Evolutionary conservation across 92 coral and sea anemone genomes (phyloP), one percentile per base, ranked within the genome.

Genomic region (Palythoa heliodiscus): DNA sequence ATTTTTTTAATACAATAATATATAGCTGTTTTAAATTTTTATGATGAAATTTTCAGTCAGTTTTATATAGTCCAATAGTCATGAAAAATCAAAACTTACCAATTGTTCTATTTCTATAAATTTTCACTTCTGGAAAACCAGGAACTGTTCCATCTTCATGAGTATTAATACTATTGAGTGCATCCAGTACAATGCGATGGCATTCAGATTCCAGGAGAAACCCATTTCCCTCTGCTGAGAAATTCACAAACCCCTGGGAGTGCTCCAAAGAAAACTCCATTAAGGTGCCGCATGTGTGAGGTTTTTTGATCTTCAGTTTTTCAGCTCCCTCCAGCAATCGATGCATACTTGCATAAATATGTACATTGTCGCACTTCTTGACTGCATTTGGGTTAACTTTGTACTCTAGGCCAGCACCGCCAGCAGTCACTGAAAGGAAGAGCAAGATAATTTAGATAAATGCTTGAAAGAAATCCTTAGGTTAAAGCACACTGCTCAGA

Each of bases 321-420:
- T 97, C 97, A 2, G 99, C 99, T 24, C 99, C 99, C 40, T 70
- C 89, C 7, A 93, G 87, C 78, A 97, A 90, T 3, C 99, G 89
- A 47, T 87, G 91, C 52, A 91, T 87, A 20, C 88, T 82, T 57
- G 97, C 99, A 72, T 89, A 90, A 29, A 97, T 69, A 83, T 97
- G 98, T 52, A 97, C 91, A 25, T 94, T 94, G 90, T 95, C 98
- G 48, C 98, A 92, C 86, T 93, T 90, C 84, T 95, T 94, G 55
- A 94, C 89, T 20, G 90, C 87, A 58, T 93, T 95, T 68, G 92
- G 88, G 23, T 91, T 94, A 70, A 90, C 83, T 76, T 82, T 88
- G 15, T 86, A 92, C n/a, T 88, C 84, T 22, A 97, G 89, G 5
- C 98, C 95, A 20, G 99, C 98, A 17, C 98, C 99, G 10, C 96